These are phyloP conservation scores for Dermolepida albohirtum DNA, from an alignment of 2,888 invertebrate species.

Conservation along the genomic window DNA sequence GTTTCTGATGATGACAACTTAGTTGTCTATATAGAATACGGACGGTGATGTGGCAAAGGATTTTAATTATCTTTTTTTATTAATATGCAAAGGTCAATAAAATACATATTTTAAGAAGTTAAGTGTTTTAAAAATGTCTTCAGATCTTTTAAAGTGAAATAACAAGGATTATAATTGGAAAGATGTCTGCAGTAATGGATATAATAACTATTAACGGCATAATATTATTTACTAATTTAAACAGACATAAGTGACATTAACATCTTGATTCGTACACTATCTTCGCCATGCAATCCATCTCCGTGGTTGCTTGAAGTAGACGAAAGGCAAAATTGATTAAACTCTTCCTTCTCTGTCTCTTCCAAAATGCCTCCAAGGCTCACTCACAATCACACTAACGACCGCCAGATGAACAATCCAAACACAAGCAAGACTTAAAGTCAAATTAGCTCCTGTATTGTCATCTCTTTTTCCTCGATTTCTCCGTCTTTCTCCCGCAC, in stretches of 20 bases:
- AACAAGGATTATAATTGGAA: no score
- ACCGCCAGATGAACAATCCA: slow-evolving; percentile 38
- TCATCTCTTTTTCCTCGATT: neutral
- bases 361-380: slow-evolving; percentile 20
- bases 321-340: slow-evolving; percentile 32
- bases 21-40: no score
- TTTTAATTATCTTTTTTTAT: no score
- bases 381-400: slow-evolving; percentile 35
- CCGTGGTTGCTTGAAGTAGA: slow-evolving; percentile 9
- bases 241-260: slow-evolving; percentile 29
- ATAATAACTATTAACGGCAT: neutral
- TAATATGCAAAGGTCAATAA: no score
- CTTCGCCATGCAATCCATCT: slow-evolving; percentile 19
- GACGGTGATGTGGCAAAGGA: no score
- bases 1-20: no score
- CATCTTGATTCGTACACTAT: slow-evolving; percentile 7
- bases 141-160: no score
- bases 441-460: slow-evolving; percentile 37
- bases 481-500: neutral
- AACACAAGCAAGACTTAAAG: slow-evolving; percentile 36
- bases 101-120: no score
- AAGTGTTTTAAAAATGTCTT: no score
- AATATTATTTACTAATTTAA: slow-evolving; percentile 23
- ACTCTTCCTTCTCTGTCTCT: slow-evolving; percentile 26
- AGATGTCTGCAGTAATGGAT: neutral